phyloP scores from a whole-genome alignment of 2,888 invertebrate genomes.

The Zaprionus obscuricornis region DNA sequence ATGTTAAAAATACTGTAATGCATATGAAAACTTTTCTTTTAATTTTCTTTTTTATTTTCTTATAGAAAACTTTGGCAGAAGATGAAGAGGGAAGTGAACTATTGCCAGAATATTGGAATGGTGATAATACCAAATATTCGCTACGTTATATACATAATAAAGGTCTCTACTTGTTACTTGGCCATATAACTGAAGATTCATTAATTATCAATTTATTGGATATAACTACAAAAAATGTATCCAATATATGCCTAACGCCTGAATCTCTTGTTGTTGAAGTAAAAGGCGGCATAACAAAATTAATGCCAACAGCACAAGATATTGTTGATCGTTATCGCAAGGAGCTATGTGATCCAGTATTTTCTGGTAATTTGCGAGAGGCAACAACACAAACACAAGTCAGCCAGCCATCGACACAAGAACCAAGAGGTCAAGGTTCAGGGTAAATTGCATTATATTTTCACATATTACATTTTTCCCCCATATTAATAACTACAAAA shows the following conservation, averaged over 20 bases:
- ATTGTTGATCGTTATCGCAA: slow-evolving; percentile 86
- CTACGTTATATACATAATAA: slow-evolving; percentile 89
- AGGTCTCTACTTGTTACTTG: slow-evolving; percentile 87
- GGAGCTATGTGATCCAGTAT: slow-evolving; percentile 87
- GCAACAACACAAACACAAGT: slow-evolving; percentile 79
- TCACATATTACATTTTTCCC: background rate
- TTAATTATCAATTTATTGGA: slow-evolving; percentile 87
- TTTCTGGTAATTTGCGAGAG: slow-evolving; percentile 76
- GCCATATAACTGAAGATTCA: slow-evolving; percentile 86
- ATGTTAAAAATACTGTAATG: too few relatives aligned
- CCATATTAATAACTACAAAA: too few relatives aligned
- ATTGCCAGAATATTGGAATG: slow-evolving; percentile 91
- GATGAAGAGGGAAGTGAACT: slow-evolving; percentile 88
- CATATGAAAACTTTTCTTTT: too few relatives aligned
- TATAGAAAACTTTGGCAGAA: slow-evolving; percentile 85
- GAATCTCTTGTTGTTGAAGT: slow-evolving; percentile 85
- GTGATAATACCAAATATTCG: slow-evolving; percentile 86
- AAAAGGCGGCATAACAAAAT: slow-evolving; percentile 86
- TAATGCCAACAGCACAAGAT: slow-evolving; percentile 87
- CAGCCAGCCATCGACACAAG: slow-evolving; percentile 23
- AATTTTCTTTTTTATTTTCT: too few relatives aligned
- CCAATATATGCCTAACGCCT: slow-evolving; percentile 86
- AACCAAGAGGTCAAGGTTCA: slow-evolving; percentile 67
- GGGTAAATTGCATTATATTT: slow-evolving; percentile 42
- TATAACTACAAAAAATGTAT: slow-evolving; percentile 84